phyloP scores from a whole-genome alignment of 2,797 vertebrate genomes.

The Phalanger gymnotis region DNA sequence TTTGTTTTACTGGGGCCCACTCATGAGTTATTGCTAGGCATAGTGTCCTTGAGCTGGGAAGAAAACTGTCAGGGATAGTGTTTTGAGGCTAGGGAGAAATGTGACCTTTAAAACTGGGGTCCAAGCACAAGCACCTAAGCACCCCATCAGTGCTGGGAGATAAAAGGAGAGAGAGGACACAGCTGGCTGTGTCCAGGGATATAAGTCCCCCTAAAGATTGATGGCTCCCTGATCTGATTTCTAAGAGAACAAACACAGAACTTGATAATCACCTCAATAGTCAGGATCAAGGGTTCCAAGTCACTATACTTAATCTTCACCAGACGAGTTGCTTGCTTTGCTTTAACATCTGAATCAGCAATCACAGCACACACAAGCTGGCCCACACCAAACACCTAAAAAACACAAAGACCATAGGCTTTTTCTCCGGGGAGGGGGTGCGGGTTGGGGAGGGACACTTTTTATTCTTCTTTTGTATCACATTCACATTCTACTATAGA shows the following conservation, averaged over 20 bases:
- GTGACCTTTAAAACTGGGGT: no score
- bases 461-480: not conserved
- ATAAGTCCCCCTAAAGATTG: rapidly evolving
- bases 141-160: no score
- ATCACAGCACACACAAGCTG: conserved; percentile 81
- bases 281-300: conserved; percentile 77
- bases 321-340: conserved; percentile 68
- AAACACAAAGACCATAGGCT: not conserved
- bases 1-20: no score
- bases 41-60: no score
- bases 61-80: no score
- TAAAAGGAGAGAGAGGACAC: not conserved
- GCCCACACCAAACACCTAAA: conserved; percentile 80
- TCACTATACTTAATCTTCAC: conserved; percentile 80
- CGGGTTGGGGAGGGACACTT: not conserved
- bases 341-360: conserved; percentile 76
- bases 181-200: not conserved
- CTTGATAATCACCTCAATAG: conserved; percentile 77
- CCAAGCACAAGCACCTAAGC: no score
- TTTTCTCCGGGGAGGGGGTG: not conserved
- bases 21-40: no score
- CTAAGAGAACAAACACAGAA: not conserved
- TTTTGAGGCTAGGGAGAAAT: no score
- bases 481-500: not conserved
- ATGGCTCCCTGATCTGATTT: not conserved